Evolutionary conservation across 2,797 vertebrate species (phyloP).

Genomic region (Pipistrellus pipistrellus): DNA sequence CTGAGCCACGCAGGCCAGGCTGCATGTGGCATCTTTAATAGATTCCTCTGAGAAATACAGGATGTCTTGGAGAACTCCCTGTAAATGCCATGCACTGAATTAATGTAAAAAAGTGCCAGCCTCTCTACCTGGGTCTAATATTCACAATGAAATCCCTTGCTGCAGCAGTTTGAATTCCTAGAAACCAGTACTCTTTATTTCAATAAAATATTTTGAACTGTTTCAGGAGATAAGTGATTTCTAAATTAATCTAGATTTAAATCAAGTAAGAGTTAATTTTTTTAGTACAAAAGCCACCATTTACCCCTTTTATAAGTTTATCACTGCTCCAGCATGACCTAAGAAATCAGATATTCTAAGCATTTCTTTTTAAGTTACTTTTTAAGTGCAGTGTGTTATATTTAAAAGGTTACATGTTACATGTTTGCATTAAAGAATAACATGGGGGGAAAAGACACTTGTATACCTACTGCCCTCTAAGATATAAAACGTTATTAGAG

Average conservation of each 20-base stretch:
- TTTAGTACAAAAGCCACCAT: background rate
- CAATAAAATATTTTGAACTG: background rate
- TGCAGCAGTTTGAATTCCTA: conserved; percentile 13
- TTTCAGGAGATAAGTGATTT: conserved; percentile 54
- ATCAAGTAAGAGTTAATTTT: background rate
- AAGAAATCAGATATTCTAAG: background rate
- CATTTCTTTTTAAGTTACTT: conserved; percentile 50
- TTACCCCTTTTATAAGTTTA: background rate
- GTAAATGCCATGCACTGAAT: conserved; percentile 37
- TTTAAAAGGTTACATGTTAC: background rate
- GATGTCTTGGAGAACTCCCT: conserved; percentile 60
- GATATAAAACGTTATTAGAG: background rate
- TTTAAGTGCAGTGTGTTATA: conserved; percentile 1
- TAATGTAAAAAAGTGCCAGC: background rate
- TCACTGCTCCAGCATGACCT: background rate
- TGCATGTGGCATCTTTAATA: conserved; percentile 55
- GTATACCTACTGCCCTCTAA: background rate
- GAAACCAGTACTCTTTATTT: conserved; percentile 1
- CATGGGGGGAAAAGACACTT: background rate
- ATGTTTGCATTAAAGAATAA: conserved; percentile 50
- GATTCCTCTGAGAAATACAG: conserved; percentile 26
- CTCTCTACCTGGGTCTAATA: conserved; percentile 40
- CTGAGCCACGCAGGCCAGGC: background rate
- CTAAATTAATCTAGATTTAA: background rate
- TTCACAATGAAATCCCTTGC: background rate